Base-by-base conservation (phyloP, 2,797 vertebrate species). In the Tragopan temminckii region DNA sequence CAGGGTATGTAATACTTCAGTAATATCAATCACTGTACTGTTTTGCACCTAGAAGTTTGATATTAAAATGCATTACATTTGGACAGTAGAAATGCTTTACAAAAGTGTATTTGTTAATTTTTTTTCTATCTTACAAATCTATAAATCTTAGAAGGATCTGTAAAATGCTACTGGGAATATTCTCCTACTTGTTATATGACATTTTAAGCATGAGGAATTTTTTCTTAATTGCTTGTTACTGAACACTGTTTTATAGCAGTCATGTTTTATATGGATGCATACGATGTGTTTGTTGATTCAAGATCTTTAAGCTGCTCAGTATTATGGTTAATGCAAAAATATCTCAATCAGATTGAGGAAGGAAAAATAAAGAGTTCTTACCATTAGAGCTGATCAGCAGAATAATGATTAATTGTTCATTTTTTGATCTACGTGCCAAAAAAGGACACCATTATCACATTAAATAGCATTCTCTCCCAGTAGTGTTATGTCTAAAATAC, bases 361-460 rank as follows among this genome's bases (percentile, higher is more conserved):
- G 15, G 36, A 13, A 23, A 9, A 85, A 55, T n/a, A 40, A 35
- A 3, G 24, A 50, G 10, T 29, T 50, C 9, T 46, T 75, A 57
- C 59, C 83, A 36, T 13, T 45, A 67, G 13, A 42, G 10, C 5
- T 78, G 11, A 59, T 80, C 35, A 55, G 38, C 38, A 78, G 24
- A 64, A 53, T 79, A 75, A 27, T 20, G 2, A 24, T 81, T 63
- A 59, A 74, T 83, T 2, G 0, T 50, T 83, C 7, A 20, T 20
- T 93, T 85, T 53, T 67, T 9, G 36, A 11, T 17, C n/a, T 55
- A 1, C 14, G 72, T 79, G 19, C 11, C 31, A 48, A 45, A 25
- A 23, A 80, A 78, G 14, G 3, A 45, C 15, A 64, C 8, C 9
- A 3, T 5, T 1, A 1, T 9, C n/a, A 31, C 1, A 0, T 3